These are phyloP conservation scores for Chymomyza procnemis DNA, from an alignment of 2,888 invertebrate genomes.

Conservation along the genomic window DNA sequence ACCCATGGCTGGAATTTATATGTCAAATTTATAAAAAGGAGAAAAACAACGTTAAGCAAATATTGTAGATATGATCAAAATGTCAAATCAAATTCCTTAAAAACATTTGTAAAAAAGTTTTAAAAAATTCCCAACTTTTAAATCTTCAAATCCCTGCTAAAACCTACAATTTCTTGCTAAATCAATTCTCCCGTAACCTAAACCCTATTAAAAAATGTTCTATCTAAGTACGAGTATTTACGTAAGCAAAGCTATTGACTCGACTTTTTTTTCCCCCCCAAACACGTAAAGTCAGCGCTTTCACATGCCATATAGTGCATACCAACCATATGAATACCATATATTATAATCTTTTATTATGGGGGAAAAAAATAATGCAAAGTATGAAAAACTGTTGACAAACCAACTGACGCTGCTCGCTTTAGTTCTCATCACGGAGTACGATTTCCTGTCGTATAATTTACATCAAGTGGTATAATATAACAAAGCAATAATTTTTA, in stretches of 20 bases:
- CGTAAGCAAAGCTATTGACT: slow-evolving; percentile 36
- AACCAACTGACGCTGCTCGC: slow-evolving; percentile 13
- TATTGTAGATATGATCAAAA: no score
- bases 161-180: no score
- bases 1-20: no score
- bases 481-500: slow-evolving; percentile 6
- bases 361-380: background rate
- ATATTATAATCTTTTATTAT: slow-evolving; percentile 2
- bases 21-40: no score
- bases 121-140: no score
- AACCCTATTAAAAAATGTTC: background rate
- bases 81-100: no score
- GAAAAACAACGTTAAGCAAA: no score
- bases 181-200: background rate
- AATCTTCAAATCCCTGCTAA: no score
- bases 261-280: slow-evolving; percentile 5
- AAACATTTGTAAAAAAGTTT: no score
- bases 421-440: background rate
- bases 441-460: slow-evolving; percentile 1
- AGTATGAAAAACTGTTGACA: slow-evolving; percentile 31
- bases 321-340: background rate
- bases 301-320: background rate
- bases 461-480: slow-evolving; percentile 3
- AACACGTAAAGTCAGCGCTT: background rate
- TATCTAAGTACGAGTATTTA: slow-evolving; percentile 24